Evolutionary conservation across 2,113 vertebrate genomes (phyloP).

Genomic region (Gymnogyps californianus): DNA sequence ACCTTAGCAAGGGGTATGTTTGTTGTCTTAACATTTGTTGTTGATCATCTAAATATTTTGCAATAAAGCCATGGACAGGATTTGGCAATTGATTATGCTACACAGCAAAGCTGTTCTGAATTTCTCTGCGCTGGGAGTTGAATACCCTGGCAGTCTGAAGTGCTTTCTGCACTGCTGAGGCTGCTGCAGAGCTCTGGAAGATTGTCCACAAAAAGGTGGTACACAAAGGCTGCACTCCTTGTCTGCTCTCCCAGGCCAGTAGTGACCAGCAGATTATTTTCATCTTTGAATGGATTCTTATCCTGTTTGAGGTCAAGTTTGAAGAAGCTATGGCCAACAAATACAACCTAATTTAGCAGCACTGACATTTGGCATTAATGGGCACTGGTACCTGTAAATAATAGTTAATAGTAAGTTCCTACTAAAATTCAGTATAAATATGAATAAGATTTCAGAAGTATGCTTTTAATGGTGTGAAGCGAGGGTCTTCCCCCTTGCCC

Average conservation of each 20-base stretch:
- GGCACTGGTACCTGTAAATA: background rate
- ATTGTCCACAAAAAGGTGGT: background rate
- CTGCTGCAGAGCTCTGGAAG: background rate
- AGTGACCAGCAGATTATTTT: background rate
- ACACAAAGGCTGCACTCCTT: background rate
- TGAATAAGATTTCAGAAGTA: background rate
- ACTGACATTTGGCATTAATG: background rate
- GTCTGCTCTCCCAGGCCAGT: background rate
- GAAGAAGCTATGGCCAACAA: background rate
- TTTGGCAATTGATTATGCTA: background rate
- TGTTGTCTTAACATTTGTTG: background rate
- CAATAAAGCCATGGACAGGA: background rate
- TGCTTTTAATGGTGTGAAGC: background rate
- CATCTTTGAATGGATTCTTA: background rate
- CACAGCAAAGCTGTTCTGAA: background rate
- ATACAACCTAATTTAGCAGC: background rate
- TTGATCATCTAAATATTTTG: constrained; percentile 9
- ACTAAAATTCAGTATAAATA: background rate
- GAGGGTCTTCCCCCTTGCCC: background rate
- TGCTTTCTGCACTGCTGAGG: background rate
- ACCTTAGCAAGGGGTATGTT: background rate
- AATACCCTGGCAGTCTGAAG: background rate
- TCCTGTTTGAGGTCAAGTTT: background rate
- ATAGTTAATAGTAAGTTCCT: background rate
- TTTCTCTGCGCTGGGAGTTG: background rate